A percentile compares a stretch with the other conserved stretches of the same genome.
Evolutionary conservation across 2,797 vertebrate species (phyloP).

Genomic region (Halcyon smyrnensis): DNA sequence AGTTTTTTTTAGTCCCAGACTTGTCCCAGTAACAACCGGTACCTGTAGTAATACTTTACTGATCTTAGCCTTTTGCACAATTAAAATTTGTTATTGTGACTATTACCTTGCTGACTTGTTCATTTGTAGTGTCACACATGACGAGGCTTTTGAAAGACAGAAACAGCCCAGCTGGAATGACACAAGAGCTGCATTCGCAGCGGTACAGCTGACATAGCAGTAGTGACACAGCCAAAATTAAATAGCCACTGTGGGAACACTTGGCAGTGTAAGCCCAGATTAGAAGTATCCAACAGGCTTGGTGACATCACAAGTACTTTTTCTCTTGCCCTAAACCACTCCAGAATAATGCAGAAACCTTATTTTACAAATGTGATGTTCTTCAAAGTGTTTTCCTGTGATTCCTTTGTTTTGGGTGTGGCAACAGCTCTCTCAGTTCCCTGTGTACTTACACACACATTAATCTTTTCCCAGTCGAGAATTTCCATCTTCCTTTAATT

Average conservation of each 20-base stretch:
- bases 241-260: background rate
- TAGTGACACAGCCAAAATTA: slow-evolving; percentile 46
- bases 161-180: slow-evolving; percentile 7
- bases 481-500: slow-evolving; percentile 7
- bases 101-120: background rate
- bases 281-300: background rate
- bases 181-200: background rate
- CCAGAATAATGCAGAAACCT: background rate
- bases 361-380: background rate
- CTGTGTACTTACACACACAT: background rate
- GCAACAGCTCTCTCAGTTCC: background rate
- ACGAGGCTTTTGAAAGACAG: slow-evolving; percentile 55
- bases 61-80: accelerated
- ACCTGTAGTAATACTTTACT: background rate
- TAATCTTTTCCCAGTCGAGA: background rate
- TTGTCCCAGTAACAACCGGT: background rate
- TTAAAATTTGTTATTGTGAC: background rate
- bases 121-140: background rate
- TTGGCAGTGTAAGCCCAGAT: background rate
- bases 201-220: slow-evolving; percentile 25
- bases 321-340: background rate
- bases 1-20: background rate
- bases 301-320: background rate
- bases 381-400: background rate
- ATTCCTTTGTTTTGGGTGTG: background rate